Evolutionary conservation across 2,888 invertebrate species (phyloP).

Genomic region (Hydraecia micacea): DNA sequence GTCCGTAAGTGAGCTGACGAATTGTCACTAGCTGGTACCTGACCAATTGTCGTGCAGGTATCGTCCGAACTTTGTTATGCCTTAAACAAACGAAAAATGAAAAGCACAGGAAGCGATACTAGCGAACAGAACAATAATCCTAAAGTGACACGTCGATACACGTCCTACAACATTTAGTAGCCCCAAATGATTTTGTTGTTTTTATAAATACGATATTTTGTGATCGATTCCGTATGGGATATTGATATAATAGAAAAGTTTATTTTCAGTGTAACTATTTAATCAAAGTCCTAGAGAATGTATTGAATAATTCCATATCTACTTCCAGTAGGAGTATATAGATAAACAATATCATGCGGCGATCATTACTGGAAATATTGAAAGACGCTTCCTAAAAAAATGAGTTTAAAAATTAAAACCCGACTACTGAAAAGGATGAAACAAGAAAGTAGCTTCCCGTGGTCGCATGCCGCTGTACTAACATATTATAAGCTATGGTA

Average conservation of each 20-base stretch:
- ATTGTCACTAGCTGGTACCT: conserved; percentile 78
- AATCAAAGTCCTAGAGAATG: not conserved
- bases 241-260: conserved; percentile 18
- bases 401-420: too few relatives aligned
- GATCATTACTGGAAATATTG: not conserved
- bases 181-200: conserved; percentile 67
- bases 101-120: conserved; percentile 84
- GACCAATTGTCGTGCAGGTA: conserved; percentile 81
- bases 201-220: conserved; percentile 39
- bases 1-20: conserved; percentile 75
- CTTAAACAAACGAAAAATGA: conserved; percentile 76
- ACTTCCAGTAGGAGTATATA: not conserved
- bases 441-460: too few relatives aligned
- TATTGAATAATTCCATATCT: not conserved
- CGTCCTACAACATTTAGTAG: conserved; percentile 69
- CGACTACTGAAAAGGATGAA: too few relatives aligned
- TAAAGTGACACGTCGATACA: conserved; percentile 76
- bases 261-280: not conserved
- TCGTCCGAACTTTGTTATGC: conserved; percentile 72
- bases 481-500: too few relatives aligned
- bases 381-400: not conserved
- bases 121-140: conserved; percentile 79
- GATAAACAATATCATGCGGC: not conserved
- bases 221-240: conserved; percentile 23
- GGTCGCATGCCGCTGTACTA: too few relatives aligned